These are phyloP conservation scores for Coracias cyanogaster DNA, from an alignment of 2,797 vertebrate species.

Conservation along the genomic window DNA sequence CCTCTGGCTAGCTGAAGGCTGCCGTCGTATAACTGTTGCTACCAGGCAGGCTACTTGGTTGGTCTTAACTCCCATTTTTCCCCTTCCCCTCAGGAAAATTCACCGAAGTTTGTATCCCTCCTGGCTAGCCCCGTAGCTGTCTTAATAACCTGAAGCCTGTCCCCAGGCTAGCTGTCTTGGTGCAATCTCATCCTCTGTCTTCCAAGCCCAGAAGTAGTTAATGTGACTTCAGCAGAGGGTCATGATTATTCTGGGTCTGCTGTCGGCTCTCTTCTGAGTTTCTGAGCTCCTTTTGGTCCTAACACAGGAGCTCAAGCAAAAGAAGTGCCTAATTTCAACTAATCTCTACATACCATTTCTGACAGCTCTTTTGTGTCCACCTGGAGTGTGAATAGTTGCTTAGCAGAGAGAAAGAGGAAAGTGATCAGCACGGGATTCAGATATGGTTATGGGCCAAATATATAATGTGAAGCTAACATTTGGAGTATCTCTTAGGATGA, in stretches of 20 bases:
- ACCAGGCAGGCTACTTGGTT: slow-evolving; percentile 52
- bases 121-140: slow-evolving; percentile 65
- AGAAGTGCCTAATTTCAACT: not conserved
- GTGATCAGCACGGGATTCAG: not conserved
- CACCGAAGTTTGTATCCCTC: slow-evolving; percentile 63
- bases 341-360: not conserved
- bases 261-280: not conserved
- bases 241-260: not conserved
- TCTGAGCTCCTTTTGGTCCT: slow-evolving; percentile 21
- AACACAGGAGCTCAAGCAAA: not conserved
- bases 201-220: slow-evolving; percentile 44
- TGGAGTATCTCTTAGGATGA: not conserved
- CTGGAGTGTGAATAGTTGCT: not conserved
- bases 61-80: slow-evolving; percentile 56
- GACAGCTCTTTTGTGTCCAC: not conserved
- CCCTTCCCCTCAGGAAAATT: slow-evolving; percentile 61
- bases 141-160: slow-evolving; percentile 71
- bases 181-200: slow-evolving; percentile 48
- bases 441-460: not conserved
- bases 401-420: not conserved
- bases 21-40: slow-evolving; percentile 56
- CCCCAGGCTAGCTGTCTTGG: slow-evolving; percentile 76
- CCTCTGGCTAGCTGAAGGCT: slow-evolving; percentile 79
- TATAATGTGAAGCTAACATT: not conserved
- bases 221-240: slow-evolving; percentile 31